Evolutionary conservation across 1,140 invertebrate genomes (phyloP).

Genomic region (Cydia splendana): DNA sequence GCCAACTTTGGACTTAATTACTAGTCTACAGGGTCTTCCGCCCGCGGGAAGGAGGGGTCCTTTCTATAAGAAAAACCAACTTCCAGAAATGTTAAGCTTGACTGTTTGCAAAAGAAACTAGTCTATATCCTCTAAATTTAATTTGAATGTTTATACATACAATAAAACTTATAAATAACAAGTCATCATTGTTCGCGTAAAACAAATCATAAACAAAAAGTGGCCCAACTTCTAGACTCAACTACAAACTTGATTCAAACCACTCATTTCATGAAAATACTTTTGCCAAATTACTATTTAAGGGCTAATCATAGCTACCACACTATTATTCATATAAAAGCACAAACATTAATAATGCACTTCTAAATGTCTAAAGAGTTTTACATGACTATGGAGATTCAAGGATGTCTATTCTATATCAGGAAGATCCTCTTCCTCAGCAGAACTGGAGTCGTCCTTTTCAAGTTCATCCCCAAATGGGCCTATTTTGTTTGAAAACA

Average conservation of each 20-base stretch:
- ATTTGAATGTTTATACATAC: background rate
- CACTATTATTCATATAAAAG: slow-evolving; percentile 44
- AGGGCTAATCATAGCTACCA: slow-evolving; percentile 18
- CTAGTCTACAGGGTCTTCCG: background rate
- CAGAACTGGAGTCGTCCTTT: slow-evolving; percentile 64
- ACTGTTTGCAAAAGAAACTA: background rate
- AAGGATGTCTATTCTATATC: slow-evolving; percentile 59
- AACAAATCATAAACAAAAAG: background rate
- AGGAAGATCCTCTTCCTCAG: slow-evolving; percentile 66
- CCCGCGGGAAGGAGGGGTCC: too few relatives aligned
- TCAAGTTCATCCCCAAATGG: slow-evolving; percentile 60
- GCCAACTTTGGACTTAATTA: background rate
- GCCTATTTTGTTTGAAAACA: slow-evolving; percentile 58
- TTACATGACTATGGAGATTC: slow-evolving; percentile 38
- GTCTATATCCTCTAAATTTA: background rate
- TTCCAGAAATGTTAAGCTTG: background rate
- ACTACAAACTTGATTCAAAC: slow-evolving; percentile 23
- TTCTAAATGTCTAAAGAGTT: slow-evolving; percentile 39
- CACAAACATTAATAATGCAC: slow-evolving; percentile 44
- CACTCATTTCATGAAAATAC: background rate
- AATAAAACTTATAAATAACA: background rate
- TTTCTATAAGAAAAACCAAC: background rate
- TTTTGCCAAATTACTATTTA: background rate
- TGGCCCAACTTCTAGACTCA: background rate
- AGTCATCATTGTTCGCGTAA: background rate